Evolutionary conservation across 2,113 vertebrate genomes (phyloP), one percentile per base, ranked within the genome.

Genomic region (Pelobates fuscus): DNA sequence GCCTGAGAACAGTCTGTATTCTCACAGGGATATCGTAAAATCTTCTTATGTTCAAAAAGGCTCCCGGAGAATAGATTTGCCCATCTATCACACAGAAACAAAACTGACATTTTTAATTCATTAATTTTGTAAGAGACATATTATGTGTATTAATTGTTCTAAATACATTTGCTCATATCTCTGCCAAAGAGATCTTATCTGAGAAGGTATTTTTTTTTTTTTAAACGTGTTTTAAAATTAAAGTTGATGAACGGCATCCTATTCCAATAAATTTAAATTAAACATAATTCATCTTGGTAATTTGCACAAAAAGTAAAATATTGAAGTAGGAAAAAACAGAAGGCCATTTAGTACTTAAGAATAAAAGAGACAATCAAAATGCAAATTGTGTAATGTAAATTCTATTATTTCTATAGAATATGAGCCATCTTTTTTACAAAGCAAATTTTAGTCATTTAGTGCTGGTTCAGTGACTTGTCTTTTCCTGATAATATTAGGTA

Each of bases 321-420:
- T 59, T 63, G 44, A 8, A 37, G 17, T 46, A 52, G 8, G 17
- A 59, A 32, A 20, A 15, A 55, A 24, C 27, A 72, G 18, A 59
- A 26, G 44, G 41, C 25, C 61, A 52, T 72, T 72, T 72, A 63
- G 6, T 24, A 72, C 60, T 72, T 72, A 52, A 49, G 43, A 23
- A 37, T 72, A 54, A 63, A 72, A 72, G 59, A 54, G 52, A 72
- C 60, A 63, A 72, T 72, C 62, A 72, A 72, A 72, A 63, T 72
- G 70, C 70, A 72, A 72, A 72, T 63, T 25, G 41, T 49, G 12
- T 11, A 63, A 63, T 63, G 70, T 63, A 63, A 63, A 63, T 64
- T 49, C 26, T 54, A 24, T 2, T 15, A 6, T 72, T 63, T 72
- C 27, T 63, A 72, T 71, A 62, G 70, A 63, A 29, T 52, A 29